Evolutionary conservation across 2,113 vertebrate species (phyloP).

Genomic region (Siniperca chuatsi): DNA sequence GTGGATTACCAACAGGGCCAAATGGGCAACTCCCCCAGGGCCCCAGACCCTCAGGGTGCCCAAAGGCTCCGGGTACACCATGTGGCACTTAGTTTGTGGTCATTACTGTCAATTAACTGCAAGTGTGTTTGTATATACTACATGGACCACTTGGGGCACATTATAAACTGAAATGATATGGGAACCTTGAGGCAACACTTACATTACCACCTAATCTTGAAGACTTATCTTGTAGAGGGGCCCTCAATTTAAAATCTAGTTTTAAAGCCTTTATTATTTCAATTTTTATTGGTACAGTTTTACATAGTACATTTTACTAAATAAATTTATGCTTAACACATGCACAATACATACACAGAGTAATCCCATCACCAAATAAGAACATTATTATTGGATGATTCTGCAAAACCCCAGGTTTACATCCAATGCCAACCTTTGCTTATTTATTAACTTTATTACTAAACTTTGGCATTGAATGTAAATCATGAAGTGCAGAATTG

Average conservation of each 20-base stretch:
- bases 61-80: background rate
- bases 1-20: slow-evolving; percentile 13
- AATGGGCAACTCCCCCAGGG: background rate
- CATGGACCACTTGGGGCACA: background rate
- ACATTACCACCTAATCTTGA: background rate
- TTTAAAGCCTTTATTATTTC: background rate
- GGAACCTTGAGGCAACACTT: background rate
- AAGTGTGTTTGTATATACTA: background rate
- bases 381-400: background rate
- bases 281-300: background rate
- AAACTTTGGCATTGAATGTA: background rate
- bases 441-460: background rate
- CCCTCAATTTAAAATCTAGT: background rate
- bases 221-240: background rate
- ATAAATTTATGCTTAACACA: background rate
- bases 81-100: background rate
- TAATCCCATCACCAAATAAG: background rate
- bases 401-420: background rate
- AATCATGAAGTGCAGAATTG: background rate
- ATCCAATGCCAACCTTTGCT: background rate
- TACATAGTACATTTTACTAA: too few species aligned
- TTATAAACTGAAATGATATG: background rate
- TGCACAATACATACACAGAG: background rate
- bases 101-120: background rate
- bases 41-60: background rate